Evolutionary conservation across 2,888 invertebrate species (phyloP), one percentile per base, ranked within the genome.

Genomic region (Stenurella melanura): DNA sequence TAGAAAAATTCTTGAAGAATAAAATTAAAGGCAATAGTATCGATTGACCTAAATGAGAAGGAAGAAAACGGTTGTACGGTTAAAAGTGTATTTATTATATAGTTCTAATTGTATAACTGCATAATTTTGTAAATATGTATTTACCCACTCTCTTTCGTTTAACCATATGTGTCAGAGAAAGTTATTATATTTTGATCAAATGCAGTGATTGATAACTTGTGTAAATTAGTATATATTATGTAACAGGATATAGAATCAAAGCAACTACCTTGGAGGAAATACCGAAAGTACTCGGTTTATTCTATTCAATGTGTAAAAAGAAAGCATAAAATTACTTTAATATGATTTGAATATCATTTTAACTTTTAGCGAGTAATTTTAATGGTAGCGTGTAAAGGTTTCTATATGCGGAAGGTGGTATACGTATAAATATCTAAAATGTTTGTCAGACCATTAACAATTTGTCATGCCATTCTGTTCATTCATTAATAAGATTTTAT

Each of bases 401-500:
- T 50, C n/a, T 50, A 50, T 50, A 50, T n/a, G n/a, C 12, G n/a
- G 15, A 50, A n/a, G 50, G 50, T 50, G n/a, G 15, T 17, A n/a
- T 42, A 15, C n/a, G 50, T 50, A 50, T 17, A n/a, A n/a, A n/a
- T n/a, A n/a, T 15, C 50, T 50, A n/a, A 50, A 50, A 50, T 50
- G 50, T 50, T 50, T 15, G 50, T 7, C 50, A 15, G 50, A n/a
- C 50, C 50, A 50, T 50, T 50, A 50, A 50, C 50, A n/a, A 50
- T 50, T 50, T 50, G n/a, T 17, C 50, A 50, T n/a, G 50, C 50
- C n/a, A 50, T 50, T 50, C n/a, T n/a, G n/a, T 50, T 50, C n/a
- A 50, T 50, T 50, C 50, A 15, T 17, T 50, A 50, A 50, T 50
- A 50, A 9, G n/a, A n/a, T 12, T n/a, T n/a, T n/a, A 5, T 50